phyloP scores from a whole-genome alignment of 1,140 invertebrate species.

The Meloidogyne hapla region DNA sequence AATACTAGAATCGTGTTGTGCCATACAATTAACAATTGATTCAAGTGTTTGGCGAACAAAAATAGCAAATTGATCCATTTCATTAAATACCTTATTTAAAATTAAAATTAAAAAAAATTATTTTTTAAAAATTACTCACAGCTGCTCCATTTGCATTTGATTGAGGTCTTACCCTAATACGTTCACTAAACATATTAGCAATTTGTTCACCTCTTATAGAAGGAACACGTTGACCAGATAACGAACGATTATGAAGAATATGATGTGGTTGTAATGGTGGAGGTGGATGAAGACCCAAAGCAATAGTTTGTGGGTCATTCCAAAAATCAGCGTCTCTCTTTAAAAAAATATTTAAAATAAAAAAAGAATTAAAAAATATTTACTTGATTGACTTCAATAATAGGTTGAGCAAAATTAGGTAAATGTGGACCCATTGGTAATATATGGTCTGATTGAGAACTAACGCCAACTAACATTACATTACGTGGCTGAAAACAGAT shows the following conservation, averaged over 20 bases:
- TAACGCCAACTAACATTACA: slow-evolving; percentile 25
- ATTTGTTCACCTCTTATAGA: slow-evolving; percentile 9
- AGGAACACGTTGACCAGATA: not conserved
- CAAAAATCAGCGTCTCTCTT: slow-evolving; percentile 32
- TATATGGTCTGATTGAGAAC: slow-evolving; percentile 6
- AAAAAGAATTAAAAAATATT: not conserved
- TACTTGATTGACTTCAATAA: slow-evolving; percentile 10
- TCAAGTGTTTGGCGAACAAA: slow-evolving; percentile 26
- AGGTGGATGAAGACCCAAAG: slow-evolving; percentile 14
- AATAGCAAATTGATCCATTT: slow-evolving; percentile 13
- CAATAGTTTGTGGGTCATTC: slow-evolving; percentile 32
- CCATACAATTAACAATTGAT: slow-evolving; percentile 18
- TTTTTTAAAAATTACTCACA: not conserved
- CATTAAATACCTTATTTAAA: slow-evolving; percentile 22
- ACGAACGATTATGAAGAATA: not conserved
- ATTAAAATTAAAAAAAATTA: not conserved
- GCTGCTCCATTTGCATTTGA: slow-evolving; percentile 15
- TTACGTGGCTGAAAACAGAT: slow-evolving; percentile 22
- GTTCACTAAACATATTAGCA: not conserved
- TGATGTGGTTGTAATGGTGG: not conserved
- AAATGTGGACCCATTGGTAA: slow-evolving; percentile 28
- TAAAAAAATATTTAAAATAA: not conserved
- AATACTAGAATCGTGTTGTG: slow-evolving; percentile 16
- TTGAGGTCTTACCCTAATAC: slow-evolving; percentile 4
- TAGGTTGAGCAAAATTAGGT: slow-evolving; percentile 16